Evolutionary conservation across 2,888 invertebrate species (phyloP).

Genomic region (Heliconius erato): DNA sequence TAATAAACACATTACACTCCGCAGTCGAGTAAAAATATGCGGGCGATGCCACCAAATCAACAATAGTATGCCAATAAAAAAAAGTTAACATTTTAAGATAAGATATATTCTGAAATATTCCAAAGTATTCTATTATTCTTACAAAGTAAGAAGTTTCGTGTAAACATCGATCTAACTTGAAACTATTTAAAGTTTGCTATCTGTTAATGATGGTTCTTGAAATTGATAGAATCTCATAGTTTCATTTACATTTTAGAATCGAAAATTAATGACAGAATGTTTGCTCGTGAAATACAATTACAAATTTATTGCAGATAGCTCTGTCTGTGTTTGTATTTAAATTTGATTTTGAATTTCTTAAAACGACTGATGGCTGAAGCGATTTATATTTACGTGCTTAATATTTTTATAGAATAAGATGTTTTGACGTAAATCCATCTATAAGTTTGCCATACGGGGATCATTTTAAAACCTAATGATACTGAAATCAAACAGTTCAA

Average conservation of each 20-base stretch:
- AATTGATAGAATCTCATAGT: conserved; percentile 7
- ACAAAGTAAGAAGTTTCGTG: background rate
- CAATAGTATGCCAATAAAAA: background rate
- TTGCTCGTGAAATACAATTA: background rate
- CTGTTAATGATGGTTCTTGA: conserved; percentile 21
- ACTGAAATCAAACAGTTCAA: too few relatives aligned
- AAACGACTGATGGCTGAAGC: background rate
- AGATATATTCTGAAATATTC: background rate
- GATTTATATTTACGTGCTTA: background rate
- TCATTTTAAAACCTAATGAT: too few relatives aligned
- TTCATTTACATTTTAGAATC: background rate
- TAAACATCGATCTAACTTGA: conserved; percentile 5
- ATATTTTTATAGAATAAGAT: background rate
- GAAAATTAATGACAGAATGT: background rate
- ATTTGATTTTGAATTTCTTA: background rate
- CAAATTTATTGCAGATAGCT: background rate
- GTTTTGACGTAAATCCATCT: too few relatives aligned
- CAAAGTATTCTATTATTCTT: background rate
- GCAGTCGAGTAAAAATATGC: too few relatives aligned
- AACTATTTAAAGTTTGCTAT: conserved; percentile 12
- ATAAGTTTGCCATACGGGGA: too few relatives aligned
- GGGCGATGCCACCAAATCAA: background rate
- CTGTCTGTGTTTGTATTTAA: background rate
- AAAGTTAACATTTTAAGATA: background rate
- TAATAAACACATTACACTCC: too few relatives aligned